A percentile compares a stretch with the other conserved stretches of the same genome.
Evolutionary conservation across 1,140 invertebrate genomes (phyloP).

Genomic region (Pollicipes pollicipes): DNA sequence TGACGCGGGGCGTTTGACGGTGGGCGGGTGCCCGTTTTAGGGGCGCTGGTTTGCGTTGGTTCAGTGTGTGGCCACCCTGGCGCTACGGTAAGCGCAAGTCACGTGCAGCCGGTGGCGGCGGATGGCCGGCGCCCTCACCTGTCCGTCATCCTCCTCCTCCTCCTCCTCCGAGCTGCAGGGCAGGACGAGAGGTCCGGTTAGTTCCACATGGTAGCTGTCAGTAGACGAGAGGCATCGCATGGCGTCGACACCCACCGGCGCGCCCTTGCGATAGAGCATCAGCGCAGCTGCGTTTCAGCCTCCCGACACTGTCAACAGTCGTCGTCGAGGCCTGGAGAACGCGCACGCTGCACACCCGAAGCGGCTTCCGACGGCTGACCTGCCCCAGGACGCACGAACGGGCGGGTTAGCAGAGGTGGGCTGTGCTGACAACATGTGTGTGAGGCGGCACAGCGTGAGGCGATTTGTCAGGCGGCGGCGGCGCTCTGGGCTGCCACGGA

Average conservation of each 20-base stretch:
- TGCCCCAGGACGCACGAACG: too few relatives aligned
- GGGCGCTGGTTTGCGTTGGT: too few relatives aligned
- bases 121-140: neutral
- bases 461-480: neutral
- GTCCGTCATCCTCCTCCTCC: neutral
- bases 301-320: neutral
- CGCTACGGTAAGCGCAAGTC: neutral
- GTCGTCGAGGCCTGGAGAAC: too few relatives aligned
- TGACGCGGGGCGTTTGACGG: too few relatives aligned
- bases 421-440: neutral
- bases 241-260: neutral
- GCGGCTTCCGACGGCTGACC: too few relatives aligned
- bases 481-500: neutral
- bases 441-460: neutral
- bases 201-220: too few relatives aligned
- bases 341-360: too few relatives aligned
- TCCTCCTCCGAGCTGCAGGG: neutral
- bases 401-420: neutral
- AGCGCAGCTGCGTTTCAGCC: neutral
- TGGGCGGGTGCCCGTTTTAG: too few relatives aligned
- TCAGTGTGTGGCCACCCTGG: neutral
- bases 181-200: neutral
- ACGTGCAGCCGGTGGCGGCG: too few relatives aligned
- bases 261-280: neutral
- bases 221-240: neutral